Evolutionary conservation across 2,113 vertebrate genomes (phyloP).

Genomic region (Psittacula cyanocephala): DNA sequence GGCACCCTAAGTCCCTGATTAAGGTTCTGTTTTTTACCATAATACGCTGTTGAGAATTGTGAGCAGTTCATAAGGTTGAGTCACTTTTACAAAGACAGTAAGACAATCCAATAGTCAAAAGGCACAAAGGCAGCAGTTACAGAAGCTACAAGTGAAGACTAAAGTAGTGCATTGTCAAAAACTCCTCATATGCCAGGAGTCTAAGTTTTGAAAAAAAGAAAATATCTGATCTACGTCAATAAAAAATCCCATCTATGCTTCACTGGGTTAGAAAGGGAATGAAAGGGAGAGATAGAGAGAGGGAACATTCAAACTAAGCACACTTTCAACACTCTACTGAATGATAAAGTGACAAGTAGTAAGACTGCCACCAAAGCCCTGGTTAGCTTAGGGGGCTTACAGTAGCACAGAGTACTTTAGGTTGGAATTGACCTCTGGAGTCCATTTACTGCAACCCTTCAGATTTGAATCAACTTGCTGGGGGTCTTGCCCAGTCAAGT

Average conservation of each 20-base stretch:
- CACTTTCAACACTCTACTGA: neutral
- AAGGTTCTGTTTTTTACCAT: neutral
- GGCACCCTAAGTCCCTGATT: neutral
- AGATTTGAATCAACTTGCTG: neutral
- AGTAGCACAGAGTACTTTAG: neutral
- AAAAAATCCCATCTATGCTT: neutral
- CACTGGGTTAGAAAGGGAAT: neutral
- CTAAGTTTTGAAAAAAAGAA: neutral
- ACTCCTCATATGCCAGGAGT: neutral
- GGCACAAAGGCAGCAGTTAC: accelerated
- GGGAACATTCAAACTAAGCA: neutral
- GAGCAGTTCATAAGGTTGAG: neutral
- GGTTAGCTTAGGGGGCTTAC: neutral
- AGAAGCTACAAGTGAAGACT: neutral
- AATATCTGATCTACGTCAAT: neutral
- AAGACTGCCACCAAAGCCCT: neutral
- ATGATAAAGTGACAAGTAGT: neutral
- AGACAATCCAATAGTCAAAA: neutral
- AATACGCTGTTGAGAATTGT: neutral
- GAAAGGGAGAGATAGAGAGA: neutral
- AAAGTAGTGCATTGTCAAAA: neutral
- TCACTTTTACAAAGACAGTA: neutral
- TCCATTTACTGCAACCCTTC: neutral
- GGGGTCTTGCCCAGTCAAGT: neutral
- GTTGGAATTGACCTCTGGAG: neutral